These are phyloP conservation scores for Madoqua kirkii DNA, from an alignment of 2,113 vertebrate genomes.

Conservation along the genomic window DNA sequence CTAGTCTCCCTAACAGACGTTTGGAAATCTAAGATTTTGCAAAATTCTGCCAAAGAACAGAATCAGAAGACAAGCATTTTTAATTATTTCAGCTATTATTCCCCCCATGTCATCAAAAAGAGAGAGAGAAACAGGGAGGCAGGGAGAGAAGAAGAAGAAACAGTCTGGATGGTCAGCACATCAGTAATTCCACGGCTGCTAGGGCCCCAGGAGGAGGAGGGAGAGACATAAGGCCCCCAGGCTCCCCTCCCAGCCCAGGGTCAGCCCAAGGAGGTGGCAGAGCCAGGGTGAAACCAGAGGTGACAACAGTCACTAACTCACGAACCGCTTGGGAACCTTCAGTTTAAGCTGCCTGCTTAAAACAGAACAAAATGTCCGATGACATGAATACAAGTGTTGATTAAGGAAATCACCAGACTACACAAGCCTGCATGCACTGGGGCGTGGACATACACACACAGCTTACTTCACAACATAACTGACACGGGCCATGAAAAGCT, in stretches of 20 bases:
- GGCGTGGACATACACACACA: no score
- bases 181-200: neutral
- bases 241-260: neutral
- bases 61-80: neutral
- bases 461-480: neutral
- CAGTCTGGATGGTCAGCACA: neutral
- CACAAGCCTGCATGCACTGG: accelerated
- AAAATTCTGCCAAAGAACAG: neutral
- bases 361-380: neutral
- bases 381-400: neutral
- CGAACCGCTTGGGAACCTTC: neutral
- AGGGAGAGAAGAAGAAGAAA: neutral
- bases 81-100: neutral
- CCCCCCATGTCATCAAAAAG: neutral
- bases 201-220: neutral
- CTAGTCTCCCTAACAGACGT: neutral
- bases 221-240: neutral
- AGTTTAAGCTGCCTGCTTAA: neutral
- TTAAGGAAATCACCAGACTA: neutral
- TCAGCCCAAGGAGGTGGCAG: accelerated
- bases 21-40: neutral
- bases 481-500: neutral
- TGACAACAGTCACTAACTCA: neutral
- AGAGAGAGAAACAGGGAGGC: neutral
- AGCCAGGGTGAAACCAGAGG: neutral